Conservation (phyloP, 2,888 invertebrate genomes). For the Nineta flava region DNA sequence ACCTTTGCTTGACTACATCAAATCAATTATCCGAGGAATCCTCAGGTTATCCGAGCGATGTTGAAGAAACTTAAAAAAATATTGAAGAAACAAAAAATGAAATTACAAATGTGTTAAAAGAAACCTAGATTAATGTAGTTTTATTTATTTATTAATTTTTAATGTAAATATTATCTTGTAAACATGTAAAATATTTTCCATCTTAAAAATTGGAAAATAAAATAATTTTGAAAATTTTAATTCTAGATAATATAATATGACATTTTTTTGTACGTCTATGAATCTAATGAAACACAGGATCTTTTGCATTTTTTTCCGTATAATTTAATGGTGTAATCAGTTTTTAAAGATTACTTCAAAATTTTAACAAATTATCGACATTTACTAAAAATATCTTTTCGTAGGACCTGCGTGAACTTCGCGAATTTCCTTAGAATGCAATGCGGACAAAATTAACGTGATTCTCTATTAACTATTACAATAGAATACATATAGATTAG, state of each 20-base stretch:
- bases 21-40: background rate
- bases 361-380: background rate
- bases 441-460: too few relatives aligned
- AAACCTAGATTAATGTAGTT: background rate
- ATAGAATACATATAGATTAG: too few relatives aligned
- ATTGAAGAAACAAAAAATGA: background rate
- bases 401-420: too few relatives aligned
- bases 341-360: too few relatives aligned
- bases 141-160: background rate
- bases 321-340: too few relatives aligned
- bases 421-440: too few relatives aligned
- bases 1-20: background rate
- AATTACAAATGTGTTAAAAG: background rate
- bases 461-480: too few relatives aligned
- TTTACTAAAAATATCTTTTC: background rate
- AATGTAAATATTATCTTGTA: background rate
- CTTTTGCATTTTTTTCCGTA: too few relatives aligned
- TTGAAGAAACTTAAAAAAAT: background rate
- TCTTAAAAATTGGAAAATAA: too few relatives aligned
- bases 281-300: too few relatives aligned
- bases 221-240: background rate
- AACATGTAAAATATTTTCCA: too few relatives aligned
- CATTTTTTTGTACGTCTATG: background rate
- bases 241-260: background rate
- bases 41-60: too few relatives aligned